Conservation (phyloP, 2,888 invertebrate species). For the Erynnis tages region DNA sequence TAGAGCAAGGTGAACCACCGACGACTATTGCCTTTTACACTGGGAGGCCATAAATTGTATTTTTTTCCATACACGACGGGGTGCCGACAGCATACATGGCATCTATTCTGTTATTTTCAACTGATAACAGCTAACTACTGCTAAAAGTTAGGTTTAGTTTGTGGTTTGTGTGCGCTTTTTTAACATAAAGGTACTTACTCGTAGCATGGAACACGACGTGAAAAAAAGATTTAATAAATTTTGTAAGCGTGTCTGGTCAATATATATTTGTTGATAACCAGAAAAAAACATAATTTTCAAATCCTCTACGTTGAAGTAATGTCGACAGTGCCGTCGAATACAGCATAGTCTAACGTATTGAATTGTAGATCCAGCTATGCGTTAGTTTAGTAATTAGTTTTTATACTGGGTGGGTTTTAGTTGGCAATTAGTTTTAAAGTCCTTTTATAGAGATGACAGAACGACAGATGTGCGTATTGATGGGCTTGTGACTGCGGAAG, state of each 20-base stretch:
- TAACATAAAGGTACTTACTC: no score
- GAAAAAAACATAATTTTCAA: no score
- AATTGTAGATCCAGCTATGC: constrained; percentile 48
- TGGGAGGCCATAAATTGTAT: constrained; percentile 46
- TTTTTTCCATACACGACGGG: constrained; percentile 46
- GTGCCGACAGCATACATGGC: constrained; percentile 41
- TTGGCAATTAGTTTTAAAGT: constrained; percentile 18
- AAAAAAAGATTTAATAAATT: no score
- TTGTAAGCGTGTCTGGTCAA: no score
- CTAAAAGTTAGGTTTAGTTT: no score
- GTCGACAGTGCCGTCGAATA: not conserved
- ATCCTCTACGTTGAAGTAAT: no score
- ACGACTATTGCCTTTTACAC: constrained; percentile 29
- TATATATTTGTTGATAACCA: no score
- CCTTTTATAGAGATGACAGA: constrained; percentile 12
- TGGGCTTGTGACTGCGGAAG: constrained; percentile 15
- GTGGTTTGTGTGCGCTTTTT: no score
- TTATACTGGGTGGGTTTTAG: constrained; percentile 15
- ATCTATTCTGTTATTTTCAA: no score
- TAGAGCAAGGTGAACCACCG: constrained; percentile 9
- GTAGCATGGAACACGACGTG: no score
- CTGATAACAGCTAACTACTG: no score
- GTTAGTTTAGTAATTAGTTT: constrained; percentile 29
- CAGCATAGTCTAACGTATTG: constrained; percentile 39
- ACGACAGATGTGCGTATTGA: constrained; percentile 7